These are phyloP conservation scores for Chrysomallon squamiferum DNA, from an alignment of 1,140 invertebrate species.

Conservation along the genomic window DNA sequence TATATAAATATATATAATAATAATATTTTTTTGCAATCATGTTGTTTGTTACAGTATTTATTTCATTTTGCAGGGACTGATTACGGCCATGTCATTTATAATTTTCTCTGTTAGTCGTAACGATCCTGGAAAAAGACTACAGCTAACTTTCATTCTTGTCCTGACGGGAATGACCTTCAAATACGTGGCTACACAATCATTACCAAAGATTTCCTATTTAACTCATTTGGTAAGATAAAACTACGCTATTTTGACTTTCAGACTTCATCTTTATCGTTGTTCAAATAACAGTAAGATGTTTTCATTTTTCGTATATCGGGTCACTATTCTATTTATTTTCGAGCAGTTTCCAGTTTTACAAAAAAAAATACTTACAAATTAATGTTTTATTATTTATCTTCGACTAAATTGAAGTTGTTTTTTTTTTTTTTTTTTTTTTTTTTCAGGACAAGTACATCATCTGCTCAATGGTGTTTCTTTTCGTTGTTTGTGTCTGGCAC, in stretches of 20 bases:
- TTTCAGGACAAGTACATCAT: conserved; percentile 55
- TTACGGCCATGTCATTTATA: conserved; percentile 45
- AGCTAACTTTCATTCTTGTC: conserved; percentile 53
- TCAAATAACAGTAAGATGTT: no score
- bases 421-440: background rate
- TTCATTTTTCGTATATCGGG: no score
- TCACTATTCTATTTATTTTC: no score
- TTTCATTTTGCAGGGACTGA: conserved; percentile 40
- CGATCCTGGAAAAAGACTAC: conserved; percentile 45
- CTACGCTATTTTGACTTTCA: background rate
- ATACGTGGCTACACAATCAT: conserved; percentile 50
- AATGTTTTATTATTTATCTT: no score
- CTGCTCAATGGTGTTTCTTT: conserved; percentile 46
- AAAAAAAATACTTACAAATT: no score
- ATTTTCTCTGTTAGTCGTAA: conserved; percentile 46
- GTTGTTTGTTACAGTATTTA: no score
- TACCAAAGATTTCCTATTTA: conserved; percentile 56
- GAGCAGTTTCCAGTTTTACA: no score
- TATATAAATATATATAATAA: no score
- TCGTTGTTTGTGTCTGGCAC: conserved; percentile 54
- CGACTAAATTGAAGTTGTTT: no score
- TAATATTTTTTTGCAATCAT: no score
- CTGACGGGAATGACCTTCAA: conserved; percentile 53
- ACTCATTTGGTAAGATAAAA: conserved; percentile 56
- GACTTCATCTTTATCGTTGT: background rate